Evolutionary conservation across 2,888 invertebrate species (phyloP).

Genomic region (Gerris lacustris): DNA sequence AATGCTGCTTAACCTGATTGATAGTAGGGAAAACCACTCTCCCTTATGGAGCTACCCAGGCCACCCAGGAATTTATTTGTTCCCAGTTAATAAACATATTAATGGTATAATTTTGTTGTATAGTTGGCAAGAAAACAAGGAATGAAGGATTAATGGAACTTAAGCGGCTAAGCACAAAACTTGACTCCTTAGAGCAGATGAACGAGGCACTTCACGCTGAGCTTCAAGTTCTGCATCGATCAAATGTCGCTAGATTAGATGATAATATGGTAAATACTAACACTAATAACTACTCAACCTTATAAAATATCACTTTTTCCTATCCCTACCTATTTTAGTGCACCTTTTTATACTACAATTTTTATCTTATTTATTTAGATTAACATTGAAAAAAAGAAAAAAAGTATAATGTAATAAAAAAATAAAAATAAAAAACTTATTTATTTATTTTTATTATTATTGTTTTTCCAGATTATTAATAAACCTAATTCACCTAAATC

Average conservation of each 20-base stretch:
- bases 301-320: background rate
- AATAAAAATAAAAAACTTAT: too few species aligned
- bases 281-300: conserved; percentile 11
- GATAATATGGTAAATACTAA: conserved; percentile 19
- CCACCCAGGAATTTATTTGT: too few species aligned
- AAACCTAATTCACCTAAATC: conserved; percentile 5
- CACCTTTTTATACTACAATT: too few species aligned
- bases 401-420: background rate
- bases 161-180: conserved; percentile 29
- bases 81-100: too few species aligned
- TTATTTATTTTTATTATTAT: too few species aligned
- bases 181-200: conserved; percentile 39
- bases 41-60: too few species aligned
- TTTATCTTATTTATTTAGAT: background rate
- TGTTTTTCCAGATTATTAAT: background rate
- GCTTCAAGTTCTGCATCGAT: conserved; percentile 26
- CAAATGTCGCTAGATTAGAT: background rate
- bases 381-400: background rate
- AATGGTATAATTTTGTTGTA: too few species aligned
- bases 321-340: too few species aligned
- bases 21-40: too few species aligned
- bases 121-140: conserved; percentile 18
- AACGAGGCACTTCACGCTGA: conserved; percentile 37
- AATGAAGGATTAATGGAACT: conserved; percentile 20
- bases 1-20: too few species aligned